phyloP scores from a whole-genome alignment of 2,797 vertebrate genomes.

The Chiroxiphia lanceolata region DNA sequence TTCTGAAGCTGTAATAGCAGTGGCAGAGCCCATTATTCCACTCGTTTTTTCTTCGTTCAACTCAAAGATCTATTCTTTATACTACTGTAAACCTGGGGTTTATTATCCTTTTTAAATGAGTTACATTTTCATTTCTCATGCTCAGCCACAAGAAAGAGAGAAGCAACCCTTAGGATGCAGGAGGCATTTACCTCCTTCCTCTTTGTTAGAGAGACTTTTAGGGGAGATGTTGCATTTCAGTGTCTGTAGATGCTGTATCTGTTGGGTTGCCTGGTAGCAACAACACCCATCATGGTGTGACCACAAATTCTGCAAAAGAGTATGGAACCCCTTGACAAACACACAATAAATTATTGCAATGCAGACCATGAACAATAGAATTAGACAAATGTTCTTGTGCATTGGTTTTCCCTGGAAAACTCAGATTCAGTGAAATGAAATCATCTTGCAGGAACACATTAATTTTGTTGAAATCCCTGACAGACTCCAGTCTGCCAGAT shows the following conservation, averaged over 20 bases:
- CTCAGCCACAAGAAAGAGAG: neutral
- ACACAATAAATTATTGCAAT: neutral
- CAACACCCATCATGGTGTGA: neutral
- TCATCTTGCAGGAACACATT: neutral
- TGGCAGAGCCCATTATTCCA: neutral
- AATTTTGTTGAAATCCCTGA: neutral
- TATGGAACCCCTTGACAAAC: neutral
- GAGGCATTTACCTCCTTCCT: neutral
- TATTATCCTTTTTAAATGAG: neutral
- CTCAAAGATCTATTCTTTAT: neutral
- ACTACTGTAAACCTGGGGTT: neutral
- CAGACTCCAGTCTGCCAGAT: neutral
- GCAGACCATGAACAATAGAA: neutral
- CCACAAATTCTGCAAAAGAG: neutral
- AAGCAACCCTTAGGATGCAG: neutral
- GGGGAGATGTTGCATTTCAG: neutral
- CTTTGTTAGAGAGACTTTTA: neutral
- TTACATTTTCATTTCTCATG: neutral
- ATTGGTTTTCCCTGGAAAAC: constrained; percentile 9
- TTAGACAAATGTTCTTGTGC: neutral
- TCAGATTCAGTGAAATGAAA: neutral
- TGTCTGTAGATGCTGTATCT: neutral
- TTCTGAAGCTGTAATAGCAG: neutral
- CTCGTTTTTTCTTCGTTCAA: neutral
- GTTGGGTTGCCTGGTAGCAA: neutral